Percentiles rank a stretch among this genome's conserved stretches.
These are phyloP conservation scores for Caiman crocodilus DNA, from an alignment of 2,797 vertebrate genomes.

Conservation along the genomic window DNA sequence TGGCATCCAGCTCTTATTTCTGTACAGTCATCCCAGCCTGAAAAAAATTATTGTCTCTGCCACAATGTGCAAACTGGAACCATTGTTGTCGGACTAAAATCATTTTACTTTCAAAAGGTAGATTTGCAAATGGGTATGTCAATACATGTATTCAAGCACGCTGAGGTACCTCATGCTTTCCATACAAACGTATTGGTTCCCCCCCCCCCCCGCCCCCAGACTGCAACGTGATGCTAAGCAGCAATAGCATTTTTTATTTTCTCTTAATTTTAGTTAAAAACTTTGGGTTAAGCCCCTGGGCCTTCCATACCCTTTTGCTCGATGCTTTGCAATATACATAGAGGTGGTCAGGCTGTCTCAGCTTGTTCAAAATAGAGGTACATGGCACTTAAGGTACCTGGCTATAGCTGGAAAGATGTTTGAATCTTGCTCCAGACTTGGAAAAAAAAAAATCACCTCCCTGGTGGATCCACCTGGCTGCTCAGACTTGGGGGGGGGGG, in stretches of 20 bases:
- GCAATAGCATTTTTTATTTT: rapidly evolving
- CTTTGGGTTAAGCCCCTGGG: rapidly evolving
- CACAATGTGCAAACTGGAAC: background rate
- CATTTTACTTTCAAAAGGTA: background rate
- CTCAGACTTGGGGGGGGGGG: too few relatives aligned
- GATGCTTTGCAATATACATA: background rate
- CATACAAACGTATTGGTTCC: too few relatives aligned
- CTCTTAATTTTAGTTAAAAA: background rate
- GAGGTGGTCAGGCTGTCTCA: background rate
- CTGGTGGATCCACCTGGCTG: too few relatives aligned
- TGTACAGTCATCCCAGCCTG: constrained; percentile 22
- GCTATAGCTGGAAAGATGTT: too few relatives aligned
- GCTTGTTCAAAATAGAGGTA: too few relatives aligned
- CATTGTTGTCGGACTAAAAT: background rate
- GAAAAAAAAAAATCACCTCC: too few relatives aligned
- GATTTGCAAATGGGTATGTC: background rate
- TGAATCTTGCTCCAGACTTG: too few relatives aligned
- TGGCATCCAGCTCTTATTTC: constrained; percentile 26
- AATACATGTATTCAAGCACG: rapidly evolving
- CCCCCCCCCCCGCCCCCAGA: too few relatives aligned
- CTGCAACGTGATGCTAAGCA: rapidly evolving
- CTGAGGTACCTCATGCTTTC: background rate
- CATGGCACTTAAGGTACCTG: too few relatives aligned
- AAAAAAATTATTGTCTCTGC: background rate
- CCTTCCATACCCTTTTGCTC: background rate